Evolutionary conservation across 2,113 vertebrate species (phyloP).

Genomic region (Pseudonaja textilis): DNA sequence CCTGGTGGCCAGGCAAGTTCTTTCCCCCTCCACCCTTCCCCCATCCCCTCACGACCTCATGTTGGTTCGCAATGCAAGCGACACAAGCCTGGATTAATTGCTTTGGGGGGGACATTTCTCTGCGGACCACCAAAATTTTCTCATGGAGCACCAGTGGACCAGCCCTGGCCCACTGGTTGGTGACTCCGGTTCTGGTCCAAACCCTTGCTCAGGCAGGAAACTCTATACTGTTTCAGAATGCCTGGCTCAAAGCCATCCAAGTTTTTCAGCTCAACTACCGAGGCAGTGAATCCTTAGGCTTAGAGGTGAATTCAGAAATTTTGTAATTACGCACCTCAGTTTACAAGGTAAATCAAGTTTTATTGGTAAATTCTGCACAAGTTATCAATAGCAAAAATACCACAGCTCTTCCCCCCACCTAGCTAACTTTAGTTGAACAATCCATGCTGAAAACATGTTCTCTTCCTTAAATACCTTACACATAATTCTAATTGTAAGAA

Average conservation of each 20-base stretch:
- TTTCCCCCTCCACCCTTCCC: too few relatives aligned
- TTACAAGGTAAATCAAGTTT: background rate
- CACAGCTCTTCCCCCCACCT: background rate
- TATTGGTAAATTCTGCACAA: background rate
- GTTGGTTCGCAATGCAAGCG: too few relatives aligned
- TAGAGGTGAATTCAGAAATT: background rate
- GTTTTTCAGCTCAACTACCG: background rate
- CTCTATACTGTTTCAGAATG: background rate
- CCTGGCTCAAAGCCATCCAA: background rate
- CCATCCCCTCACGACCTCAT: too few relatives aligned
- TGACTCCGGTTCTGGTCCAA: too few relatives aligned
- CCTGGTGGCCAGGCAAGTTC: too few relatives aligned
- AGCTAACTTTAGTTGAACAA: background rate
- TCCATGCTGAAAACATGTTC: background rate
- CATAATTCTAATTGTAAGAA: background rate
- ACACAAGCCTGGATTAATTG: too few relatives aligned
- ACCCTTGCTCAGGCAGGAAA: too few relatives aligned
- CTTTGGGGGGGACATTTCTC: too few relatives aligned
- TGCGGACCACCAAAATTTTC: too few relatives aligned
- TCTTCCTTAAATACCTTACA: background rate
- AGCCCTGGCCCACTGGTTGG: too few relatives aligned
- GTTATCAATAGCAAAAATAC: background rate
- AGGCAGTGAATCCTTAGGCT: background rate
- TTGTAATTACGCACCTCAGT: background rate
- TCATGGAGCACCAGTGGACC: too few relatives aligned